A percentile compares a stretch with the other conserved stretches of the same genome.
These are phyloP conservation scores for Periophthalmus modestus DNA, from an alignment of 2,113 vertebrate genomes.

Conservation along the genomic window DNA sequence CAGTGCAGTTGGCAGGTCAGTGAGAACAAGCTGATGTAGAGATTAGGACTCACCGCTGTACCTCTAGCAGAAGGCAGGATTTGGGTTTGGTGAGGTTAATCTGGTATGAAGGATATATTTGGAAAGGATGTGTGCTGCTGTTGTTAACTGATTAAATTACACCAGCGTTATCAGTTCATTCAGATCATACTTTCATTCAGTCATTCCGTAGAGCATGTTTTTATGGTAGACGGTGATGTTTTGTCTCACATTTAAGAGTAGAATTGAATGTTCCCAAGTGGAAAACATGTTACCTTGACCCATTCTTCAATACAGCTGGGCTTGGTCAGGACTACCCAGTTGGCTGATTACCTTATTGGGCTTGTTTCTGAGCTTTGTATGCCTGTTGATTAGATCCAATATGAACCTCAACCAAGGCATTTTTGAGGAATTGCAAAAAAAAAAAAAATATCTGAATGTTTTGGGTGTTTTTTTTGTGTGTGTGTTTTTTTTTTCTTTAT, in stretches of 20 bases:
- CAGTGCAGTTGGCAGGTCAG: constrained; percentile 68
- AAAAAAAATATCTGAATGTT: too few relatives aligned
- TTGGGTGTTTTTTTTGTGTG: too few relatives aligned
- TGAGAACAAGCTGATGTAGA: constrained; percentile 53
- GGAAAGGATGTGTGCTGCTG: constrained; percentile 33
- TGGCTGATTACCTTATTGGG: too few relatives aligned
- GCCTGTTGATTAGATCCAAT: too few relatives aligned
- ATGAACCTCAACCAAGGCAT: too few relatives aligned
- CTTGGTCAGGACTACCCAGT: too few relatives aligned
- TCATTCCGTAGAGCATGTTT: neutral
- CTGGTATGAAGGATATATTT: constrained; percentile 59
- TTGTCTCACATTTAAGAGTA: neutral
- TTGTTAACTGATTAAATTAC: constrained; percentile 35
- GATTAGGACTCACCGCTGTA: constrained; percentile 70
- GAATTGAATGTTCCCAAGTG: neutral
- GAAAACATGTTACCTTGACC: neutral
- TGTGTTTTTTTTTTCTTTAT: too few relatives aligned
- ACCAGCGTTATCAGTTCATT: constrained; percentile 12
- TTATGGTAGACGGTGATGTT: neutral
- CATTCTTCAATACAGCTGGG: neutral
- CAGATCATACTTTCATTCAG: neutral
- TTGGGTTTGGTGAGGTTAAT: constrained; percentile 61
- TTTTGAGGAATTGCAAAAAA: too few relatives aligned
- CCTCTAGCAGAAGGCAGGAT: constrained; percentile 52
- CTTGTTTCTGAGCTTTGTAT: too few relatives aligned